Evolutionary conservation across 2,797 vertebrate genomes (phyloP).

Genomic region (Clarias laeviceps): DNA sequence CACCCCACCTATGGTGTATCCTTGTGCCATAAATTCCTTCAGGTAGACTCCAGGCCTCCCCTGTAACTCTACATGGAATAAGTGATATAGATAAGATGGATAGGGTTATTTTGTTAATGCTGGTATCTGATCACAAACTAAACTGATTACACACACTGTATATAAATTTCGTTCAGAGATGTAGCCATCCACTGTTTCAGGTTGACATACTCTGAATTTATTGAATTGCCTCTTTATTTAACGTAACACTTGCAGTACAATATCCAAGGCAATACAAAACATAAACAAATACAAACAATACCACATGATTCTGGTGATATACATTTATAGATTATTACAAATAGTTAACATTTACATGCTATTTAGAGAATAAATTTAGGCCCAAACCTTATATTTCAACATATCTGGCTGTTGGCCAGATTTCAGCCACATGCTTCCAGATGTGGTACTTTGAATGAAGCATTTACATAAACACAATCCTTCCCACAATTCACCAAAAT

Average conservation of each 20-base stretch:
- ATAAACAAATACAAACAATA: neutral
- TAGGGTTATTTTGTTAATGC: neutral
- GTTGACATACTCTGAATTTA: neutral
- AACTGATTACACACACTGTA: neutral
- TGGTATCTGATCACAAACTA: neutral
- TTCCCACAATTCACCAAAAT: constrained; percentile 9
- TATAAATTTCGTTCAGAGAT: no score
- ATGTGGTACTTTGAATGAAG: constrained; percentile 4
- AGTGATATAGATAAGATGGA: neutral
- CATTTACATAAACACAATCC: neutral
- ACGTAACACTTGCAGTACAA: neutral
- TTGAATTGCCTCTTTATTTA: neutral
- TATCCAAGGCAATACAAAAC: neutral
- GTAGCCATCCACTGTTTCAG: no score
- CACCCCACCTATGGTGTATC: no score
- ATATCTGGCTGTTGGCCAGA: neutral
- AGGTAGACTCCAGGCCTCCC: no score
- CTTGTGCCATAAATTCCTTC: no score
- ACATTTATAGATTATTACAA: neutral
- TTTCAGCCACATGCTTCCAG: neutral
- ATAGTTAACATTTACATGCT: neutral
- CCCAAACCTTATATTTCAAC: neutral
- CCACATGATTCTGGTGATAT: neutral
- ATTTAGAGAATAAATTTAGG: neutral
- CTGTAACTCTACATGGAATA: no score